Conservation (phyloP, 2,797 vertebrate species). For the Decapterus maruadsi region DNA sequence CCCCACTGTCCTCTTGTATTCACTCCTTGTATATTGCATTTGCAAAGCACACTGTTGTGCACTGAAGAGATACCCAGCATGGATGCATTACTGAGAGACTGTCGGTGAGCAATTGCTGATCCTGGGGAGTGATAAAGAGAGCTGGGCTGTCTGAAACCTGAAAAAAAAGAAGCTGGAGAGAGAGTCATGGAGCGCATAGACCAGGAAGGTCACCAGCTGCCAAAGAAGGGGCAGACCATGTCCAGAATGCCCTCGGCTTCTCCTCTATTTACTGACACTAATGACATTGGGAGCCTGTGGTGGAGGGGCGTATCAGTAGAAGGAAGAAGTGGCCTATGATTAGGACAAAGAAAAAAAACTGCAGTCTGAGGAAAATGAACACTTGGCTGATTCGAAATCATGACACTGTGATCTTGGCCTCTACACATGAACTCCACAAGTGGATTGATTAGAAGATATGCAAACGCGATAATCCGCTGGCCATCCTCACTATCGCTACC, state of each 20-base stretch:
- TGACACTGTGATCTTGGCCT: slow-evolving; percentile 70
- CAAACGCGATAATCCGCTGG: slow-evolving; percentile 75
- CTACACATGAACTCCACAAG: slow-evolving; percentile 38
- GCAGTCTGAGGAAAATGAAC: slow-evolving; percentile 19
- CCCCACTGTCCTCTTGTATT: slow-evolving; percentile 57
- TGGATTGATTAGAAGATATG: slow-evolving; percentile 82
- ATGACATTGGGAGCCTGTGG: slow-evolving; percentile 51
- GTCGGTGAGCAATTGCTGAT: slow-evolving; percentile 88
- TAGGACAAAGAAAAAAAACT: slow-evolving; percentile 42
- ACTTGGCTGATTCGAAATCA: slow-evolving; percentile 43
- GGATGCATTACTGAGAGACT: slow-evolving; percentile 85
- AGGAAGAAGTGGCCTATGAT: slow-evolving; percentile 15
- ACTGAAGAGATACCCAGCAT: slow-evolving; percentile 78
- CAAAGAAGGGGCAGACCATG: slow-evolving; percentile 73
- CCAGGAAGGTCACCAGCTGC: slow-evolving; percentile 86
- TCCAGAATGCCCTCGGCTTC: slow-evolving; percentile 68
- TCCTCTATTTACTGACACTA: slow-evolving; percentile 66
- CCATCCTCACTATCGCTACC: slow-evolving; percentile 78
- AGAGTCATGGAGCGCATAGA: slow-evolving; percentile 77
- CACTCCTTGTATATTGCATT: slow-evolving; percentile 77
- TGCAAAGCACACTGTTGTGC: slow-evolving; percentile 76
- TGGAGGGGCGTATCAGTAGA: slow-evolving; percentile 8
- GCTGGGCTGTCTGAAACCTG: slow-evolving; percentile 76
- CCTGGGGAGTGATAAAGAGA: slow-evolving; percentile 82
- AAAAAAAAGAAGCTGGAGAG: slow-evolving; percentile 73